phyloP scores from a whole-genome alignment of 2,113 vertebrate genomes.

The Aepyceros melampus region DNA sequence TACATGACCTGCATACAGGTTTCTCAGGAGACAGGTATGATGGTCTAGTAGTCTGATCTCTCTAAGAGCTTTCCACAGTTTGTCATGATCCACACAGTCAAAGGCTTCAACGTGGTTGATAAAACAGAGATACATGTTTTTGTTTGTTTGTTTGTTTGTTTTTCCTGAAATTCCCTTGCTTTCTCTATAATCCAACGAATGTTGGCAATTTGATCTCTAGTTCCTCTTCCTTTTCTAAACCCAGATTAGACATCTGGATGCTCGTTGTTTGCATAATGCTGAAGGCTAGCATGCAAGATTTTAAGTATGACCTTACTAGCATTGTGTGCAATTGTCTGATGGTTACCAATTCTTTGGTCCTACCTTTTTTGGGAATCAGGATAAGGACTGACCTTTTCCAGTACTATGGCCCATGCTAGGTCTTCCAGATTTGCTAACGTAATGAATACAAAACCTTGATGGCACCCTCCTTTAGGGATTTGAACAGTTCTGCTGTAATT shows the following conservation, averaged over 20 bases:
- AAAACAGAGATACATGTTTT: not conserved
- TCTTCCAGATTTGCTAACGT: not conserved
- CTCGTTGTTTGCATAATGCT: not conserved
- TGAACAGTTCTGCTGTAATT: not conserved
- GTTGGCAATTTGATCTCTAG: not conserved
- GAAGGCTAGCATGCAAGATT: not conserved
- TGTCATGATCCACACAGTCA: not conserved
- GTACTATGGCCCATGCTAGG: fast-evolving
- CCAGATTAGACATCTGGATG: not conserved
- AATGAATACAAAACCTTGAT: not conserved
- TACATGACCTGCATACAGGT: not conserved
- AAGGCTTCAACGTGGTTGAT: not conserved
- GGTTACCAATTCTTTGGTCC: not conserved
- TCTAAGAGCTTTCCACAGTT: not conserved
- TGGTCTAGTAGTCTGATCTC: not conserved
- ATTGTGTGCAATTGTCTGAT: not conserved
- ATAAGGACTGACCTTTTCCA: not conserved
- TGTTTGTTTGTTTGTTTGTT: too few relatives aligned
- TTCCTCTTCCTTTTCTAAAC: not conserved
- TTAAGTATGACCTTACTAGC: not conserved
- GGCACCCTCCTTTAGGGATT: not conserved
- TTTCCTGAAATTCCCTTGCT: not conserved
- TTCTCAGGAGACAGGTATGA: not conserved
- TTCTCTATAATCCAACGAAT: not conserved
- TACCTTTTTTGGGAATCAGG: not conserved